Evolutionary conservation across 2,888 invertebrate species (phyloP), one percentile per base, ranked within the genome.

Genomic region (Agrochola lychnidis): DNA sequence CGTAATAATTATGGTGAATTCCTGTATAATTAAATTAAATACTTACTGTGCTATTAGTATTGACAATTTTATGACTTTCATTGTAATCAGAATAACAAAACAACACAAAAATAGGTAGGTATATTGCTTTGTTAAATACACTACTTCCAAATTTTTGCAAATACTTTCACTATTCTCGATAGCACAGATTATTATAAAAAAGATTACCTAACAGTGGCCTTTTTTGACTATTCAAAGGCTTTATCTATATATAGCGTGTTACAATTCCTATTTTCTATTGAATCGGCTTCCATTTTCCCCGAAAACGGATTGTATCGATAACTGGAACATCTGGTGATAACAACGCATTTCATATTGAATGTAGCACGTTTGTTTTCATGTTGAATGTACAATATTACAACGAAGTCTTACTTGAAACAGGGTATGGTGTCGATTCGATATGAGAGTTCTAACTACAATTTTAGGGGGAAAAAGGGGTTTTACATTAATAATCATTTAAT

Each of bases 311-410:
- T 70, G 78, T 85, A 78, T 80, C 71, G 71, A 82, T 72, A 82
- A 66, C 71, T 61, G 71, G 61, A 66, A 80, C 82, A 82, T 84
- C 82, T 82, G 82, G 76, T 80, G 69, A 72, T 76, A 82, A 80
- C 76, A 79, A 84, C 84, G 76, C 84, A 57, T 84, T 82, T 76
- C 81, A 76, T 80, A 82, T 76, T 69, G 76, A 71, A 84, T 62
- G 51, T 79, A 69, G 56, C 59, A 48, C 59, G 63, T 62, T 48
- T 62, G 25, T 57, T 80, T 83, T 66, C 71, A 80, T 76, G 71
- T 61, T 62, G 75, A 64, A 76, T 69, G 68, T 79, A 53, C 59
- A 76, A 56, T 63, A 36, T 53, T 63, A 36, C 64, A 25, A 62
- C 40, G 51, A 42, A 16, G 61, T 59, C 3, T 25, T 48, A 53